A percentile compares a stretch with the other conserved stretches of the same genome.
Evolutionary conservation across 2,888 invertebrate genomes (phyloP).

Genomic region (Xylophagus ater): DNA sequence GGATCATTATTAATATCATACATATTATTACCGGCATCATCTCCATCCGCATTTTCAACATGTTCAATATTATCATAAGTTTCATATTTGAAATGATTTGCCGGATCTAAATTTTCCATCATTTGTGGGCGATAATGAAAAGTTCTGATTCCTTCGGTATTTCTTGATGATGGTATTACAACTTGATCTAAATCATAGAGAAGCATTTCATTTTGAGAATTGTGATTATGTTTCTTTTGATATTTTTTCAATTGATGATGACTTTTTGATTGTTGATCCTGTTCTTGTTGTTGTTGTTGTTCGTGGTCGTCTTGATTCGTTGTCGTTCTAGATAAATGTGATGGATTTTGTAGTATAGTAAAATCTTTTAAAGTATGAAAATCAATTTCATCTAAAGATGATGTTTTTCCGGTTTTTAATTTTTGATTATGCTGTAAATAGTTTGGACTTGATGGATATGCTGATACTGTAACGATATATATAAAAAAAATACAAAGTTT

Average conservation of each 20-base stretch:
- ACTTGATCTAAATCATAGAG: not conserved
- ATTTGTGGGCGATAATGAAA: not conserved
- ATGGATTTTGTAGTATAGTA: not conserved
- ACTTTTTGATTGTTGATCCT: not conserved
- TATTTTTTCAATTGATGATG: not conserved
- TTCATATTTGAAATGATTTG: constrained; percentile 7
- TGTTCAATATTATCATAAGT: constrained; percentile 7
- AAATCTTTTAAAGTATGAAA: constrained; percentile 20
- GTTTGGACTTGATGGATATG: constrained; percentile 8
- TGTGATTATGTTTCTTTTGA: not conserved
- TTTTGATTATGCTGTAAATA: constrained; percentile 11
- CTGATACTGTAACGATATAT: constrained; percentile 11
- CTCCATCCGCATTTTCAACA: too few species aligned
- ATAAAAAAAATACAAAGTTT: too few species aligned
- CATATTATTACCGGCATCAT: constrained; percentile 5
- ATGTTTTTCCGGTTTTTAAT: constrained; percentile 19
- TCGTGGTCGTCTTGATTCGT: constrained; percentile 1
- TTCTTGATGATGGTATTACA: not conserved
- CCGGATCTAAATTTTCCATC: not conserved
- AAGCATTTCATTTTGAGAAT: not conserved
- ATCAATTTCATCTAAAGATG: constrained; percentile 20
- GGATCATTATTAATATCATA: constrained; percentile 2
- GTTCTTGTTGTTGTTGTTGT: constrained; percentile 4
- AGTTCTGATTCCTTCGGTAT: not conserved
- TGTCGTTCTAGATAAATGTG: not conserved